Base-by-base conservation (phyloP, 1,140 invertebrate genomes). In the Pemphigus obesinymphae region DNA sequence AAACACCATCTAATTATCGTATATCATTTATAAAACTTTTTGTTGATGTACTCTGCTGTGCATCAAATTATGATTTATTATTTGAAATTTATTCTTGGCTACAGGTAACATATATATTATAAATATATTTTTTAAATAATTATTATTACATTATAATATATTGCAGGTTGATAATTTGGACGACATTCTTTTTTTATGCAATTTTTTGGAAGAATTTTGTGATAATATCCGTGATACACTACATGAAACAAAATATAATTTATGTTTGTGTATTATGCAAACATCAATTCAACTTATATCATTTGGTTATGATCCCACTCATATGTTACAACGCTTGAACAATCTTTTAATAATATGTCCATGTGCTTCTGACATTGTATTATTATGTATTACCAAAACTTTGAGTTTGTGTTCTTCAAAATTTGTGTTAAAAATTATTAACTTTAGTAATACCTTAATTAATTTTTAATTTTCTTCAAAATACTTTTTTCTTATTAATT, bases 21-120 rank as follows among this genome's bases (percentile, higher is more conserved):
- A 34, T 0, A 63, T 26, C 15, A 61, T 80, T 80, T 45, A 15
- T 80, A 29, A 63, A 26, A 63, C 17, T 80, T 13, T 80, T 80
- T 63, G 26, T 80, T 20, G 1, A 80, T 63, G 43, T 80, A 80
- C 6, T 80, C 17, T 6, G n/a, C 37, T 29, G 7, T 45, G 23
- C 26, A 29, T 63, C 76, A 20, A 23, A 80, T 43, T 80, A 80
- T 80, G 55, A 80, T 43, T 43, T 63, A 45, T 23, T 80, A 80
- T 80, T 80, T 80, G 76, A 80, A 58, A 63, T 80, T 80, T 43
- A 80, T 61, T 63, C 76, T 61, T 80, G 76, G 53, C 8, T 80
- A 61, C 50, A 80, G 48, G 76, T 80, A 29, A 63, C 26, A 63
- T 37, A 37, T 76, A 11, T 72, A 3, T 45, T 3, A 63, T 20